Conservation (phyloP, 2,888 invertebrate species). For the Megaustenia siamemsis region DNA sequence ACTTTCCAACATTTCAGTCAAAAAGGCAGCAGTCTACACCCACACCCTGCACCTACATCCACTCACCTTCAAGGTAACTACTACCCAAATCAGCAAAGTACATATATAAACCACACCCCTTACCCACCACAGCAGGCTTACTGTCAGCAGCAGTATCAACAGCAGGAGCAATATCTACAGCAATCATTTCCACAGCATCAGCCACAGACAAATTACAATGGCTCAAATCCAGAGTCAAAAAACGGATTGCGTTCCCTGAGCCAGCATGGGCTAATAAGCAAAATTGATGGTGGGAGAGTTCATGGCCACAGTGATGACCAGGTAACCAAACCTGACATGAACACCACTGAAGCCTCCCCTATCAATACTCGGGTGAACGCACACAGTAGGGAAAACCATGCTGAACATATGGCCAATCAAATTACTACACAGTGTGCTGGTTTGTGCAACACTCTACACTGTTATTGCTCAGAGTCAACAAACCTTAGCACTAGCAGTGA, state of each 20-base stretch:
- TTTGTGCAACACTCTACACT: background rate
- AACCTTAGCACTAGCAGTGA: background rate
- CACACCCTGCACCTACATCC: slow-evolving; percentile 4
- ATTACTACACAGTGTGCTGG: background rate
- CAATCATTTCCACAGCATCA: slow-evolving; percentile 45
- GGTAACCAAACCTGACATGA: background rate
- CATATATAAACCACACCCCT: background rate
- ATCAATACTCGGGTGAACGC: slow-evolving; percentile 56
- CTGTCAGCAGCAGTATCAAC: slow-evolving; percentile 7
- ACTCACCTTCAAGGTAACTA: slow-evolving; percentile 12
- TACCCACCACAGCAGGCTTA: slow-evolving; percentile 26
- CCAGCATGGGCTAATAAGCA: slow-evolving; percentile 54
- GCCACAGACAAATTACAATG: slow-evolving; percentile 16
- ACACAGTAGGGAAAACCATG: slow-evolving; percentile 44
- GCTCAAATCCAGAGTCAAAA: slow-evolving; percentile 44
- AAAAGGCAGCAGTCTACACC: slow-evolving; percentile 25
- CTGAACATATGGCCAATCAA: slow-evolving; percentile 36
- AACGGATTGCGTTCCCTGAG: slow-evolving; percentile 55
- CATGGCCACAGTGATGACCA: slow-evolving; percentile 50
- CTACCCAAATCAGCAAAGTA: slow-evolving; percentile 24
- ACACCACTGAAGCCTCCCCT: slow-evolving; percentile 49
- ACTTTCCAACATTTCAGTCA: slow-evolving; percentile 26
- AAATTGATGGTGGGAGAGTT: slow-evolving; percentile 49
- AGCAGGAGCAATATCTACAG: background rate
- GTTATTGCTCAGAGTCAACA: background rate